A percentile compares a stretch with the other conserved stretches of the same genome.
phyloP scores from a whole-genome alignment of 2,113 vertebrate species.

The Peromyscus maniculatus region DNA sequence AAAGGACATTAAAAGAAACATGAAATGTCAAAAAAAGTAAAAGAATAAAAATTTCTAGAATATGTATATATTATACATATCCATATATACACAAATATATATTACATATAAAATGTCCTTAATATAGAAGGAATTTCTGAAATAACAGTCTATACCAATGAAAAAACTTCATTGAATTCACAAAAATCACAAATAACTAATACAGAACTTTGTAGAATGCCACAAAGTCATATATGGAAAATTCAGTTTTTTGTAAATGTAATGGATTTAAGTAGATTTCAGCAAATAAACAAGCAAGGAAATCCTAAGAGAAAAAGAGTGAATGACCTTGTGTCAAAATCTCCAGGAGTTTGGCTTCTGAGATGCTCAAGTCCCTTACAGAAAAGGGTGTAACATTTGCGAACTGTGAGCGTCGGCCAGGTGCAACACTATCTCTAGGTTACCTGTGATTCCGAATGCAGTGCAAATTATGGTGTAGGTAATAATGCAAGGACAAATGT shows the following conservation, averaged over 20 bases:
- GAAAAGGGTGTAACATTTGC: not conserved
- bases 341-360: not conserved
- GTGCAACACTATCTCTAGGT: not conserved
- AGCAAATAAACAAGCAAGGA: not conserved
- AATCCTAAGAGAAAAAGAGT: not conserved
- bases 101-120: not conserved
- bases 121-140: not conserved
- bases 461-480: not conserved
- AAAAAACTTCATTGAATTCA: not conserved
- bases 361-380: not conserved
- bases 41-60: not conserved
- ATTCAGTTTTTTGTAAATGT: not conserved
- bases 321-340: not conserved
- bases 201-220: not conserved
- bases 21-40: not conserved
- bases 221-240: not conserved
- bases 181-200: not conserved
- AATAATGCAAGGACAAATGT: not conserved
- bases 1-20: not conserved
- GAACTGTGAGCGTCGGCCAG: not conserved
- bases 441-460: not conserved
- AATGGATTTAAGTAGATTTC: not conserved
- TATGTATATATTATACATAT: not conserved
- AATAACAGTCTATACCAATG: not conserved
- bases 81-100: not conserved